phyloP scores from a whole-genome alignment of 92 coral and sea anemone species.

The Zoanthus gigantus region DNA sequence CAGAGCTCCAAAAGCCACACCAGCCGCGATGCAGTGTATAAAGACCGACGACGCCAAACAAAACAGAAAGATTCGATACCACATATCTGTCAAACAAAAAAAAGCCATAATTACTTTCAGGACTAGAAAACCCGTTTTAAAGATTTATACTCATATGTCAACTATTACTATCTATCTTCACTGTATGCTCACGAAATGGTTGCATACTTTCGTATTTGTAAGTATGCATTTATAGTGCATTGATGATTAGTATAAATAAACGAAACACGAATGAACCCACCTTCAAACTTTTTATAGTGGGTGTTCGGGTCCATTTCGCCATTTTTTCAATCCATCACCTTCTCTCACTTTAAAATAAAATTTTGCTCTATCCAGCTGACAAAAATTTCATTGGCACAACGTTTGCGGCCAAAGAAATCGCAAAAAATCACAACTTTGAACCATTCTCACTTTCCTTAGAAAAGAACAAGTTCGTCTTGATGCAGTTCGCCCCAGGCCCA shows the following conservation, averaged over 20 bases:
- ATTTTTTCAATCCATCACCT: constrained; percentile 42
- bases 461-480: neutral
- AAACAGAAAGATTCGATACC: constrained; percentile 94
- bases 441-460: neutral
- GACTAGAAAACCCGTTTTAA: neutral
- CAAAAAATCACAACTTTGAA: neutral
- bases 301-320: constrained; percentile 51
- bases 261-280: constrained; percentile 5
- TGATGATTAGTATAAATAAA: neutral
- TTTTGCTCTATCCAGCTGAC: neutral
- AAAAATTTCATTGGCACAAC: neutral
- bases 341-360: neutral
- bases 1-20: constrained; percentile 85
- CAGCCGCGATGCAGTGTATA: constrained; percentile 94
- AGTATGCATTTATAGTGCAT: neutral
- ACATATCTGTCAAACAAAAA: constrained; percentile 79
- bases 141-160: neutral
- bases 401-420: constrained; percentile 4
- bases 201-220: neutral
- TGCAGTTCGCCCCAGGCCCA: constrained; percentile 27
- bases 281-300: constrained; percentile 25
- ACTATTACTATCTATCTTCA: neutral
- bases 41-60: constrained; percentile 94
- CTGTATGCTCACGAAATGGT: neutral
- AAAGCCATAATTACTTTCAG: no score